These are phyloP conservation scores for Poeciliopsis turrubarensis DNA, from an alignment of 2,113 vertebrate species.

Conservation along the genomic window DNA sequence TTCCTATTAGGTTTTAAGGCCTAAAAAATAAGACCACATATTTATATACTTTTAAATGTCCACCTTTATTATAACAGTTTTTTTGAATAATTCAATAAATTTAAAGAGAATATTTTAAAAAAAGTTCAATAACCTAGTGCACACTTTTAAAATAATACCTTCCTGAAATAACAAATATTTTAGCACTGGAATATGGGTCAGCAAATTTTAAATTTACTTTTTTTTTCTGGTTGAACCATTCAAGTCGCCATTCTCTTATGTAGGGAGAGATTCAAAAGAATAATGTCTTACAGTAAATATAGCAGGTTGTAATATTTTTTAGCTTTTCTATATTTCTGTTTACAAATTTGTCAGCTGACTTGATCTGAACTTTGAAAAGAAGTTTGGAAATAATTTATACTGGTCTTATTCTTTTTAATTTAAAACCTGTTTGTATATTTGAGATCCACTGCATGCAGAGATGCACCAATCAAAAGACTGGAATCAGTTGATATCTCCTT, in stretches of 20 bases:
- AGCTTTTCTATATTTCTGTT: not conserved
- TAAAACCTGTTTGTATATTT: not conserved
- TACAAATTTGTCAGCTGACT: not conserved
- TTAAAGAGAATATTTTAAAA: not conserved
- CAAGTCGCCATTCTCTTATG: no score
- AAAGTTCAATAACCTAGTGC: not conserved
- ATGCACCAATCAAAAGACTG: not conserved
- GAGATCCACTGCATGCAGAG: not conserved
- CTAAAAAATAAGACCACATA: not conserved
- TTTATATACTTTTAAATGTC: not conserved
- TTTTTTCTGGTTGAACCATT: no score
- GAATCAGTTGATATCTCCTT: no score
- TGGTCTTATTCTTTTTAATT: not conserved
- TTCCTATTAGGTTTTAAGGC: not conserved
- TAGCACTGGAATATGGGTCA: no score
- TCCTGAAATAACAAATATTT: no score
- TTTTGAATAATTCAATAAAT: not conserved
- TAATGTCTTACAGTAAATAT: not conserved
- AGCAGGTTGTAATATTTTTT: not conserved
- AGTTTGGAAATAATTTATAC: not conserved
- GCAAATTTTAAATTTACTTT: no score
- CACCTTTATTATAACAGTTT: not conserved
- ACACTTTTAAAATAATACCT: no score
- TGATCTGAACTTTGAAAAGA: not conserved
- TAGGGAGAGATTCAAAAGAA: no score